A percentile compares a stretch with the other conserved stretches of the same genome.
These are phyloP conservation scores for Microtus ochrogaster DNA, from an alignment of 2,113 vertebrate species.

Conservation along the genomic window DNA sequence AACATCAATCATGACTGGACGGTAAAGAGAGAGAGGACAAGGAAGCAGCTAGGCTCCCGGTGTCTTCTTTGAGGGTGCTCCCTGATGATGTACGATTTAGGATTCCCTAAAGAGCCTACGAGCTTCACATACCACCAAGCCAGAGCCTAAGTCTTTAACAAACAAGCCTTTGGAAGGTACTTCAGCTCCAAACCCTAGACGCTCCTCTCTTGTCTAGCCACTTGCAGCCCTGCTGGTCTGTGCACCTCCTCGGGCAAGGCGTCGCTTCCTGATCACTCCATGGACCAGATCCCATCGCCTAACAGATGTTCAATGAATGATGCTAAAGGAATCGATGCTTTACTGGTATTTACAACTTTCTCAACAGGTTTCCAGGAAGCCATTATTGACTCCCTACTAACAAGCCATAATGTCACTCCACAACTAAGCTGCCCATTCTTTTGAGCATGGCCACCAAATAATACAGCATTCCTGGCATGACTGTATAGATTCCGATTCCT, in stretches of 20 bases:
- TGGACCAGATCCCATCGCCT: background rate
- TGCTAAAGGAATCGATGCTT: background rate
- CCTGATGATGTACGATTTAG: background rate
- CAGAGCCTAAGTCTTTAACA: background rate
- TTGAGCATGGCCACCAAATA: background rate
- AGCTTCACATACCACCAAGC: background rate
- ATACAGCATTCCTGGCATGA: slow-evolving; percentile 1
- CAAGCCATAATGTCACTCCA: background rate
- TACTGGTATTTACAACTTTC: background rate
- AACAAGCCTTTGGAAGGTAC: too few species aligned
- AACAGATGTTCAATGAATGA: background rate
- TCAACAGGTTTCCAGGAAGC: background rate
- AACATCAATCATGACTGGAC: background rate
- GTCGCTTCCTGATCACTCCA: background rate
- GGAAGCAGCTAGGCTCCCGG: background rate
- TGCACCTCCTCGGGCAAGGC: background rate
- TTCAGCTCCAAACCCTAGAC: background rate
- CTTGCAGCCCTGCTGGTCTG: background rate
- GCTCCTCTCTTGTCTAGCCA: background rate
- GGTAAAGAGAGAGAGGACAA: background rate
- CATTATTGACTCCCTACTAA: background rate
- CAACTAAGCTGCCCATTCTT: background rate
- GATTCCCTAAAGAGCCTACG: background rate
- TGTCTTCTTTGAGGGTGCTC: background rate
- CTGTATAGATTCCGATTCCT: slow-evolving; percentile 5